Evolutionary conservation across 2,888 invertebrate genomes (phyloP).

Genomic region (Malthinus flaveolus): DNA sequence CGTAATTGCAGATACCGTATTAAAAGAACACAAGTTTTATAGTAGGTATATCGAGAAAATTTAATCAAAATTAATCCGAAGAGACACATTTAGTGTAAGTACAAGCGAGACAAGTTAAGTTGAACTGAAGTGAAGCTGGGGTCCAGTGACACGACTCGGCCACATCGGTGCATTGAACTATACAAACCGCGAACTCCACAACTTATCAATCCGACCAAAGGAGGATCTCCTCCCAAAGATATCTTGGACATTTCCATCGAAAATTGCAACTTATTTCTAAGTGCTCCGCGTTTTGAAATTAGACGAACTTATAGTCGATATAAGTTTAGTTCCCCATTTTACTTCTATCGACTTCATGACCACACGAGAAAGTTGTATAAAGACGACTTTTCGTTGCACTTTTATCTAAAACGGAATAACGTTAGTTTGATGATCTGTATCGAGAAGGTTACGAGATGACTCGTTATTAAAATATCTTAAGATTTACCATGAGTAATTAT

Average conservation of each 20-base stretch:
- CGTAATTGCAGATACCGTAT: not conserved
- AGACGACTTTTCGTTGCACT: conserved; percentile 7
- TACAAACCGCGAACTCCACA: conserved; percentile 24
- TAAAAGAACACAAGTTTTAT: not conserved
- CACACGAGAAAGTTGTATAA: conserved; percentile 11
- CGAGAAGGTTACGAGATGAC: not conserved
- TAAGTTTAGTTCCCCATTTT: not conserved
- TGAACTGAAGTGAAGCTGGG: conserved; percentile 21
- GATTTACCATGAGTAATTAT: no score
- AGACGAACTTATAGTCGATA: not conserved
- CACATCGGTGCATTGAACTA: conserved; percentile 36
- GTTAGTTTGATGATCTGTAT: conserved; percentile 7
- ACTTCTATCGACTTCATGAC: not conserved
- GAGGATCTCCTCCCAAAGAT: conserved; percentile 12
- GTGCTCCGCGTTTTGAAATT: not conserved
- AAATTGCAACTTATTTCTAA: conserved; percentile 7
- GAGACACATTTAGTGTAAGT: conserved; percentile 8
- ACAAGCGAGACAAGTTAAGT: conserved; percentile 16
- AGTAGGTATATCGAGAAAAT: not conserved
- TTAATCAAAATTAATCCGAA: not conserved
- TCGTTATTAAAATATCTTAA: not conserved
- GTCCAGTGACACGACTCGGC: conserved; percentile 33
- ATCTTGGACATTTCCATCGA: conserved; percentile 7
- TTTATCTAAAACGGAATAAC: conserved; percentile 8
- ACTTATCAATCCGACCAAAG: conserved; percentile 17